These are phyloP conservation scores for Cetoscarus ocellatus DNA, from an alignment of 2,797 vertebrate species.

Conservation along the genomic window DNA sequence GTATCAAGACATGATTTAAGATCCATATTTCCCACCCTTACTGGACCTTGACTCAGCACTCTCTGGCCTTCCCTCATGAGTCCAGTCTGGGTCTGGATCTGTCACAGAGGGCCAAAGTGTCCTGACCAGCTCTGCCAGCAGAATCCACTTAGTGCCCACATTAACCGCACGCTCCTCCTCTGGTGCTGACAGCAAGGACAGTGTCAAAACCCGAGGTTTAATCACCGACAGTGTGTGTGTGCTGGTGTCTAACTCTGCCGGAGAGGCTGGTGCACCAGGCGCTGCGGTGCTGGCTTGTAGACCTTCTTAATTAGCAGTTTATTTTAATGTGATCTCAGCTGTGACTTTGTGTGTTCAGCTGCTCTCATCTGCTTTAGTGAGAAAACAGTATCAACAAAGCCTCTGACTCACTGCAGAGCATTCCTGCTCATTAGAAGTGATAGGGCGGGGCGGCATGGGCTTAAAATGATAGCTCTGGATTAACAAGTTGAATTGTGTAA, in stretches of 20 bases:
- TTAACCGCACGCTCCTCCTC: conserved; percentile 54
- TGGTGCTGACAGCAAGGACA: conserved; percentile 49
- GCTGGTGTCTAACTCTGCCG: conserved; percentile 14
- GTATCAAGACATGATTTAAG: too few species aligned
- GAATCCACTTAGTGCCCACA: conserved; percentile 60
- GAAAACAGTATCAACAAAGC: conserved; percentile 6
- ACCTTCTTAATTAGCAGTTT: conserved; percentile 61
- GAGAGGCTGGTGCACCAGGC: conserved; percentile 12
- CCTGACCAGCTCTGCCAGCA: conserved; percentile 58
- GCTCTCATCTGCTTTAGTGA: conserved; percentile 14
- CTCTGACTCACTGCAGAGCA: background rate
- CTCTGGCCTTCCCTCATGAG: conserved; percentile 19
- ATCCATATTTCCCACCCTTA: background rate
- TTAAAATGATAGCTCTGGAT: too few species aligned
- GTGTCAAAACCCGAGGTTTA: conserved; percentile 57
- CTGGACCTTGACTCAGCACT: conserved; percentile 61
- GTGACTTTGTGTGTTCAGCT: conserved; percentile 15
- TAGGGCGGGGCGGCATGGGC: too few species aligned
- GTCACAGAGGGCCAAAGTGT: conserved; percentile 37
- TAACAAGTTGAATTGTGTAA: too few species aligned
- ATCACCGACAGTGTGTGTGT: conserved; percentile 44
- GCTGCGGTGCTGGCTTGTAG: conserved; percentile 3
- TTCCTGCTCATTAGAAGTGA: conserved; percentile 10
- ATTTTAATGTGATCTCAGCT: conserved; percentile 36
- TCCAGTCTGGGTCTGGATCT: conserved; percentile 46